Evolutionary conservation across 2,797 vertebrate genomes (phyloP), one percentile per base, ranked within the genome.

Genomic region (Tympanoctomys barrerae): DNA sequence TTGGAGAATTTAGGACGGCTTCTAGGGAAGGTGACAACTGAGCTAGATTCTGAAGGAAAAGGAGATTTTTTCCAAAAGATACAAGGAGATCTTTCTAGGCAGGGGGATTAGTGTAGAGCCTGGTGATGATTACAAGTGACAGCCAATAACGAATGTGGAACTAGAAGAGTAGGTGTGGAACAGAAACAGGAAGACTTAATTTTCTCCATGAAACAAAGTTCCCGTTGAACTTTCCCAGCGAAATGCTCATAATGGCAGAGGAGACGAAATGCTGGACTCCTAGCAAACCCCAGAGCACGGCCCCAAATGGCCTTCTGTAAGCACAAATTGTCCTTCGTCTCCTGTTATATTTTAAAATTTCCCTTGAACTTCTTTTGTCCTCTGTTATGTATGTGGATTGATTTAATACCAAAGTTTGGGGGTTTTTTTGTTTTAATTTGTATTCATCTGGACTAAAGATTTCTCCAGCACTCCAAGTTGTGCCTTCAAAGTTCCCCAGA

Each of bases 261-360:
- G 31, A 96, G 26, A n/a, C n/a, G 46, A 42, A 49, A 52, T 59
- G 59, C 24, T 81, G 77, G 80, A 16, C 14, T 80, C 33, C 71
- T 62, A 87, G 64, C n/a, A 8, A 19, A 68, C 68, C 70, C 71
- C 11, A 7, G 64, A 84, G 54, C 26, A 57, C 49, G 64, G 42
- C 22, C 19, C 59, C 31, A 68, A 12, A 90, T 73, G 71, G 21
- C 39, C 57, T 95, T 95, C 57, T 80, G 42, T 42, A 82, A 57
- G 71, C 71, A 13, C 36, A 75, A 89, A 62, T 64, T 83, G 18
- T 82, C 62, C 89, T 85, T 93, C 66, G n/a, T 80, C 42, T 81
- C 24, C 8, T 85, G 11, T 87, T 84, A n/a, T 2, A 33, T 52
- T 62, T 92, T 92, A 26, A 89, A 86, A 84, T 73, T 92, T 84